phyloP scores from a whole-genome alignment of 1,140 invertebrate species.

The Tenebrio molitor region DNA sequence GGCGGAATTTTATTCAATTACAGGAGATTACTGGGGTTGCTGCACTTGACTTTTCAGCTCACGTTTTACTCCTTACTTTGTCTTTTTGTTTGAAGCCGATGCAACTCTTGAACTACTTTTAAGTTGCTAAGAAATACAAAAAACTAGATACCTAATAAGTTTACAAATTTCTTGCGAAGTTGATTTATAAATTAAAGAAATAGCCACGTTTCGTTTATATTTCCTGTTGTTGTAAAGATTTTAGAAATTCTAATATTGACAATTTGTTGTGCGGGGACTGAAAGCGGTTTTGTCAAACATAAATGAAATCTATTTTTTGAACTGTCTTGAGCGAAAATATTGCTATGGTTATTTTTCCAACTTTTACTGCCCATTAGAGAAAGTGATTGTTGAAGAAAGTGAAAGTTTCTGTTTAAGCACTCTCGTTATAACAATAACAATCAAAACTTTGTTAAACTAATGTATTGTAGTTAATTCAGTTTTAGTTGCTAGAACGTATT shows the following conservation, averaged over 20 bases:
- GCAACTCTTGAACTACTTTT: slow-evolving; percentile 3
- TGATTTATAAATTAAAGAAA: too few relatives aligned
- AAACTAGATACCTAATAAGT: too few relatives aligned
- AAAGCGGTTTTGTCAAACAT: too few relatives aligned
- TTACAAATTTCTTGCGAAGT: too few relatives aligned
- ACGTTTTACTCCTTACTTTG: slow-evolving; percentile 19
- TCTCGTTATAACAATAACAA: neutral
- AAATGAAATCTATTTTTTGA: neutral
- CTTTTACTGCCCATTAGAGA: neutral
- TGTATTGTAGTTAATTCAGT: neutral
- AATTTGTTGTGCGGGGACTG: too few relatives aligned
- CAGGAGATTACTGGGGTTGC: slow-evolving; percentile 16
- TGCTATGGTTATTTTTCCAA: neutral
- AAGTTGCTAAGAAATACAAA: neutral
- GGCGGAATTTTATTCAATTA: slow-evolving; percentile 30
- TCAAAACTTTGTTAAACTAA: neutral
- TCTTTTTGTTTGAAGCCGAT: neutral
- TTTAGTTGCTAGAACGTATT: neutral
- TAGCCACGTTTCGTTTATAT: too few relatives aligned
- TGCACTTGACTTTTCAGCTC: slow-evolving; percentile 27
- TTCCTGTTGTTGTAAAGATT: too few relatives aligned
- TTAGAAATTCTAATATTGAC: too few relatives aligned
- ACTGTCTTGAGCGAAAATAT: neutral
- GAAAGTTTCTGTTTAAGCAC: slow-evolving; percentile 1
- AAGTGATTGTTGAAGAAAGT: slow-evolving; percentile 5